Percentiles rank a stretch among this genome's conserved stretches.
phyloP scores from a whole-genome alignment of 2,113 vertebrate genomes.

The Channa argus region DNA sequence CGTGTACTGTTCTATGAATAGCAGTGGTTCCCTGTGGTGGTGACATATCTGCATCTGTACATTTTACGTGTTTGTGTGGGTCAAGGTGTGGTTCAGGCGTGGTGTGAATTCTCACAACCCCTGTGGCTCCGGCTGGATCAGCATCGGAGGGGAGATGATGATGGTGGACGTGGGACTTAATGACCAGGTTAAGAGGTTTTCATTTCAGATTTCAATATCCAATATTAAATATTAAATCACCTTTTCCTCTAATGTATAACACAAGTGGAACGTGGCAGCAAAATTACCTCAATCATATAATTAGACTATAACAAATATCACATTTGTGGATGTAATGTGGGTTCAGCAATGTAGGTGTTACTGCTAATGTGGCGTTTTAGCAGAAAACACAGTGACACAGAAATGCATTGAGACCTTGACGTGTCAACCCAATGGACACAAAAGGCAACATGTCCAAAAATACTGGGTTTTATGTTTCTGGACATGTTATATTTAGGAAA shows the following conservation, averaged over 20 bases:
- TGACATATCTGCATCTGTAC: not conserved
- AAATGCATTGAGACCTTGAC: not conserved
- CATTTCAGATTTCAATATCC: not conserved
- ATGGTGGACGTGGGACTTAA: constrained; percentile 94
- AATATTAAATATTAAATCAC: too few relatives aligned
- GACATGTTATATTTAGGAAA: too few relatives aligned
- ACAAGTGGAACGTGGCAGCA: not conserved
- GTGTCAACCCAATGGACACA: not conserved
- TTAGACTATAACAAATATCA: not conserved
- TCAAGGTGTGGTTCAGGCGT: constrained; percentile 97
- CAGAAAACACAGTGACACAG: too few relatives aligned
- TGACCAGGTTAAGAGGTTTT: constrained; percentile 87
- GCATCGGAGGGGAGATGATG: constrained; percentile 94
- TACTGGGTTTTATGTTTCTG: too few relatives aligned
- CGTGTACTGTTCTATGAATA: not conserved
- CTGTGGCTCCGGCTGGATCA: constrained; percentile 95
- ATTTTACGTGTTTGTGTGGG: constrained; percentile 1
- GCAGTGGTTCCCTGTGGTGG: not conserved
- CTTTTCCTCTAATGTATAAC: not conserved
- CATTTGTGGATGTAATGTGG: not conserved
- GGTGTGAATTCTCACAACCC: constrained; percentile 96
- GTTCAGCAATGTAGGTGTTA: not conserved
- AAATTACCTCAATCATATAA: not conserved
- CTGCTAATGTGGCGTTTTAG: too few relatives aligned
- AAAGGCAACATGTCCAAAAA: not conserved